These are phyloP conservation scores for Huso huso DNA, from an alignment of 2,797 vertebrate genomes.

Conservation along the genomic window DNA sequence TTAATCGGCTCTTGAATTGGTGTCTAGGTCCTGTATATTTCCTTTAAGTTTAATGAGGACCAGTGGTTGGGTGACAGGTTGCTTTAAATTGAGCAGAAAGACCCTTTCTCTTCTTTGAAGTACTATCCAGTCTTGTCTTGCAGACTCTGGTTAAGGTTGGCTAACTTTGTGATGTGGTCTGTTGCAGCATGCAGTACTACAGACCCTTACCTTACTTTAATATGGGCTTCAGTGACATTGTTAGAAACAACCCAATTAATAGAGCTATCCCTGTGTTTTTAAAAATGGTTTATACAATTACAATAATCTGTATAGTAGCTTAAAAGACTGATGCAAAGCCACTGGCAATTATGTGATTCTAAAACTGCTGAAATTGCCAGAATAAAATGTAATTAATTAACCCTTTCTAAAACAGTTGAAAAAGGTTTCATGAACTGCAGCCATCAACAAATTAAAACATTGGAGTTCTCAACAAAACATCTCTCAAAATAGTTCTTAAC, in stretches of 20 bases:
- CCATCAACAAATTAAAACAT: no score
- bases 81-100: constrained; percentile 29
- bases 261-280: constrained; percentile 64
- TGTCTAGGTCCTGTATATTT: constrained; percentile 14
- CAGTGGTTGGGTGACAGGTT: constrained; percentile 29
- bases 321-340: no score
- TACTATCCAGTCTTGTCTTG: constrained; percentile 23
- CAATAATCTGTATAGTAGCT: no score
- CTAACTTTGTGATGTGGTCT: constrained; percentile 37
- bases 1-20: constrained; percentile 20
- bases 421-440: no score
- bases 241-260: constrained; percentile 69
- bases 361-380: no score
- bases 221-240: constrained; percentile 56
- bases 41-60: constrained; percentile 34
- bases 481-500: no score
- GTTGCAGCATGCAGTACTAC: constrained; percentile 23
- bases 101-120: neutral
- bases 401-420: no score
- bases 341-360: no score
- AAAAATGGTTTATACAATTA: constrained; percentile 57
- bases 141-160: constrained; percentile 51
- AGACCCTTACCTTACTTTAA: constrained; percentile 40
- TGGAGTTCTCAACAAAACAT: no score
- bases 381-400: no score